A percentile compares a stretch with the other conserved stretches of the same genome.
Conservation (phyloP, 37 sponge, comb jelly and placozoan species). For the Ephydatia muelleri region DNA sequence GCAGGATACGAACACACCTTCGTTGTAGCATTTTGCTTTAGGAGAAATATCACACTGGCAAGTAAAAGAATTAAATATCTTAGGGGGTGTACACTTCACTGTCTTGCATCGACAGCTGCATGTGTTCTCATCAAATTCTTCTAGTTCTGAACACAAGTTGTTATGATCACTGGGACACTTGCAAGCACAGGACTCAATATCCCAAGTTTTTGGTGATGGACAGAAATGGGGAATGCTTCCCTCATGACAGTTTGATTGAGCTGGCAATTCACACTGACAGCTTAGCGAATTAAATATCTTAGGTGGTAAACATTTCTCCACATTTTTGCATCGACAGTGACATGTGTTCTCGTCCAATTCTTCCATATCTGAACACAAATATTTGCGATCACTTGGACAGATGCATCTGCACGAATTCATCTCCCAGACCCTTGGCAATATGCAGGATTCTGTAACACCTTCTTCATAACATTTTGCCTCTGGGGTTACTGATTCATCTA, state of each 20-base stretch:
- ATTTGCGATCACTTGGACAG: background rate
- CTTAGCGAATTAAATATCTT: background rate
- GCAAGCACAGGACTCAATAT: background rate
- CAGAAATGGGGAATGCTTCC: no score
- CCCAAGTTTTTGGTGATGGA: background rate
- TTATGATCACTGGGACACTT: background rate
- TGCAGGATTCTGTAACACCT: background rate
- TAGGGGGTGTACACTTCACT: background rate
- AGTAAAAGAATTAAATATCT: background rate
- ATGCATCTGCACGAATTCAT: background rate
- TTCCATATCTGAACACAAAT: background rate
- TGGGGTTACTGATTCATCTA: no score
- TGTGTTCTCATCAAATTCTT: background rate
- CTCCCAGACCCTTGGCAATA: background rate
- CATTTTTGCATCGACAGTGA: background rate
- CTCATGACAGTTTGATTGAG: no score
- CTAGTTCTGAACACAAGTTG: background rate
- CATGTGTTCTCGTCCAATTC: background rate
- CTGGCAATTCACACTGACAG: background rate
- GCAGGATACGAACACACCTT: background rate
- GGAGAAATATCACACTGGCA: background rate
- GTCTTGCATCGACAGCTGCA: background rate
- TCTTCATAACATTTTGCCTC: background rate
- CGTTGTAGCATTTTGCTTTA: background rate
- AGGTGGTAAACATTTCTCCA: background rate